Base-by-base conservation (phyloP, 1,140 invertebrate genomes). In the Elymnias hypermnestra region DNA sequence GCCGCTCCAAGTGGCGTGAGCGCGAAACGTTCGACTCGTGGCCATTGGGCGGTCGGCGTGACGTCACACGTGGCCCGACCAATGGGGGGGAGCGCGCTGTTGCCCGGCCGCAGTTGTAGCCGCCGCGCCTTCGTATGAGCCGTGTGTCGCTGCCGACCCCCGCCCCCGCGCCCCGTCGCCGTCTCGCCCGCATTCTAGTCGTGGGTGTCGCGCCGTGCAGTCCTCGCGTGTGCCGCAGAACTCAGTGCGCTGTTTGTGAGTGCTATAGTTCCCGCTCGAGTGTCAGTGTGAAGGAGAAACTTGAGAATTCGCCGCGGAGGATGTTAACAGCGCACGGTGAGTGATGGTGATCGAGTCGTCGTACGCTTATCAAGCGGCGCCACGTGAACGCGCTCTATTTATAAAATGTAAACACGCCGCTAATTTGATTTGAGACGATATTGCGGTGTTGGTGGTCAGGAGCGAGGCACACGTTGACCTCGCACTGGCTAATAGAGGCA, bases 251-350 rank as follows among this genome's bases (percentile, higher is more conserved):
- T 72, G 73, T 77, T 79, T 82, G 77, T 83, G 77, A 83, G 79
- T 83, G 79, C 77, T 83, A 61, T 65, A 69, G 62, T 74, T 79
- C 75, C 72, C 75, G 73, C 72, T 66, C 77, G 66, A 78, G 79
- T 82, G 77, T 76, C 77, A 78, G 77, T 83, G 79, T 78, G 70
- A 71, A 65, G 67, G 66, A 77, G 66, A 69, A 75, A 65, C 72
- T 62, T 44, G 63, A 66, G 48, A 49, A n/a, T 63, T 66, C 59
- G 61, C 55, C 66, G 69, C 81, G 68, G 81, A 84, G 77, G 77
- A 84, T 84, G 81, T 82, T 84, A 84, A 81, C 81, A 84, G 81
- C 77, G 63, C 69, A 78, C 81, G 81, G 81, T 84, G 68, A 84
- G 81, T 84, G 68, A 64, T 58, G 53, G 33, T 56, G 52, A 55